Conservation (phyloP, 2,113 vertebrate species). For the Bucco capensis region DNA sequence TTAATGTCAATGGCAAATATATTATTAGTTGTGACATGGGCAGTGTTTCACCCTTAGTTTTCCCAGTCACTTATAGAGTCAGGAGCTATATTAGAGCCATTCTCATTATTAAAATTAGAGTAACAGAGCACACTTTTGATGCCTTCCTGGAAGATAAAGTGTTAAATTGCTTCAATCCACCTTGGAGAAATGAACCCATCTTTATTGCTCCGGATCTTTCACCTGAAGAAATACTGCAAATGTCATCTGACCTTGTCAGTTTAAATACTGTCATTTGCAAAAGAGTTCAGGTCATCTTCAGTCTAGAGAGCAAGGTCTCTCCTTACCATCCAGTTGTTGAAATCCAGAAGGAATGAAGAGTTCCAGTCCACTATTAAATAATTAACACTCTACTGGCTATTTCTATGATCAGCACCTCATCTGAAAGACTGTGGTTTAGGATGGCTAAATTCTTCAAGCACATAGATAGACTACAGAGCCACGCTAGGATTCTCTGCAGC, state of each 20-base stretch:
- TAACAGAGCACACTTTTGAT: background rate
- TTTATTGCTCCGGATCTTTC: background rate
- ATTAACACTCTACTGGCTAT: constrained; percentile 16
- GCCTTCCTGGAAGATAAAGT: background rate
- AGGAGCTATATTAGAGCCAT: background rate
- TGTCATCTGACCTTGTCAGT: background rate
- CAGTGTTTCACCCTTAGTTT: background rate
- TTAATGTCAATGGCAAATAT: background rate
- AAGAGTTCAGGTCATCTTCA: background rate
- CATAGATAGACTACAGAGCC: background rate
- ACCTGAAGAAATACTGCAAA: background rate
- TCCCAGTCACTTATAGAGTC: background rate
- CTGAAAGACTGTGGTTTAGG: background rate
- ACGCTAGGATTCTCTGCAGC: background rate
- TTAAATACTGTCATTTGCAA: background rate
- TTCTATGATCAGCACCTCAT: constrained; percentile 23
- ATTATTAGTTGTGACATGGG: background rate
- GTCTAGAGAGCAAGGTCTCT: background rate
- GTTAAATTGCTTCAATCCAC: background rate
- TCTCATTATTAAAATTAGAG: background rate
- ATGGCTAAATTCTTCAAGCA: background rate
- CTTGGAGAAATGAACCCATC: background rate
- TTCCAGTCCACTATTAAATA: constrained; percentile 44
- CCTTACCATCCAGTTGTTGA: background rate
- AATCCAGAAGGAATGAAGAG: constrained; percentile 16